Percentiles rank a stretch among this genome's conserved stretches.
Evolutionary conservation across 2,113 vertebrate species (phyloP).

Genomic region (Thalassarche chlororhynchos): DNA sequence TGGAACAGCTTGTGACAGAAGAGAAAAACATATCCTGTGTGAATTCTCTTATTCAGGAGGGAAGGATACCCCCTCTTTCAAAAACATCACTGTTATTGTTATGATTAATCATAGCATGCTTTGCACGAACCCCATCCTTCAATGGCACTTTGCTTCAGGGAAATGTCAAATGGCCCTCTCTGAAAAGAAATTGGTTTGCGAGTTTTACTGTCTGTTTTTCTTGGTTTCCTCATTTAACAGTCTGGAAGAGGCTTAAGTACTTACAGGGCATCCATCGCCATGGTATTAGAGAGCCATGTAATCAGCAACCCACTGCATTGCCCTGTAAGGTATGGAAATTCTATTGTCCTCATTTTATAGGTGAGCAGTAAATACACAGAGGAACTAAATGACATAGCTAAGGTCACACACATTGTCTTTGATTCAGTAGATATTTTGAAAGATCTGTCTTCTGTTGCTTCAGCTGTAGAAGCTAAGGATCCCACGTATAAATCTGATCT

Average conservation of each 20-base stretch:
- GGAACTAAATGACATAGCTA: not conserved
- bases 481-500: not conserved
- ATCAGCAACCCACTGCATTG: not conserved
- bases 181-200: not conserved
- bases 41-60: not conserved
- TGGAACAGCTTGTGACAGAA: not conserved
- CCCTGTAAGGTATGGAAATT: not conserved
- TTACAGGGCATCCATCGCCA: not conserved
- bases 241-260: not conserved
- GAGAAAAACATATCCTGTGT: not conserved
- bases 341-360: not conserved
- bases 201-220: not conserved
- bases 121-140: not conserved
- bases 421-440: not conserved
- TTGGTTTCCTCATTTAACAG: not conserved
- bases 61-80: not conserved
- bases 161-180: not conserved
- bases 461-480: not conserved
- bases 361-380: not conserved
- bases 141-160: not conserved
- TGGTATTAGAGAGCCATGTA: not conserved
- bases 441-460: slow-evolving; percentile 8
- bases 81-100: not conserved
- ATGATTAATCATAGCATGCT: not conserved
- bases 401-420: not conserved